Base-by-base conservation (phyloP, 2,888 invertebrate genomes). In the Pogonocherus hispidulus region DNA sequence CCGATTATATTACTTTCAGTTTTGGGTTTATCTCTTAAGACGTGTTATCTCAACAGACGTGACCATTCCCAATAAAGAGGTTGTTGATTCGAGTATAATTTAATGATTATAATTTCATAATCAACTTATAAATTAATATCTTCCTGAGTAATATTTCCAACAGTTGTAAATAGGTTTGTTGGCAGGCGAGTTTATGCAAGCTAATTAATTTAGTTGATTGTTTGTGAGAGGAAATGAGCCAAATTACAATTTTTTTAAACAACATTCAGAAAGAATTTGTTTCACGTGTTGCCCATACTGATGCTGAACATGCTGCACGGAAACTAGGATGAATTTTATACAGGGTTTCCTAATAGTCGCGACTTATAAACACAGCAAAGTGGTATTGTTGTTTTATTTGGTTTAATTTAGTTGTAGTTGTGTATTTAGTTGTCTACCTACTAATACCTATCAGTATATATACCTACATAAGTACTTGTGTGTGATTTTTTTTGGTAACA, bases 131-230 rank as follows among this genome's bases (percentile, higher is more conserved):
- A 41, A 41, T 41, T n/a, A 41, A 41, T 14, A 1, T 41, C 41
- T 41, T 41, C 41, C 41, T 41, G 41, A 4, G 14, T 3, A 41
- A 14, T 41, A 41, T 41, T 41, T 41, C 41, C 41, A 41, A 41
- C 41, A n/a, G 16, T 41, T 41, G 41, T 41, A 41, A 41, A 41
- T 14, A 41, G 41, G 41, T 41, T 41, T 41, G 41, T 41, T 41
- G 41, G 14, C 41, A 14, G 41, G 14, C 41, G n/a, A n/a, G 14
- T n/a, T 41, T n/a, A 41, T n/a, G 16, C 41, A 41, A n/a, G 41
- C 41, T n/a, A 41, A 41, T 41, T 41, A 41, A 41, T 41, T 41
- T 41, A 41, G 41, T n/a, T 41, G 41, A 16, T 41, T 41, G 41
- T 41, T 5, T 41, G 3, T 14, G n/a, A 41, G 41, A 41, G 41